Percentiles rank a stretch among this genome's conserved stretches.
phyloP scores from a whole-genome alignment of 1,140 invertebrate species.

The Pseudomyrmex flavicornis region DNA sequence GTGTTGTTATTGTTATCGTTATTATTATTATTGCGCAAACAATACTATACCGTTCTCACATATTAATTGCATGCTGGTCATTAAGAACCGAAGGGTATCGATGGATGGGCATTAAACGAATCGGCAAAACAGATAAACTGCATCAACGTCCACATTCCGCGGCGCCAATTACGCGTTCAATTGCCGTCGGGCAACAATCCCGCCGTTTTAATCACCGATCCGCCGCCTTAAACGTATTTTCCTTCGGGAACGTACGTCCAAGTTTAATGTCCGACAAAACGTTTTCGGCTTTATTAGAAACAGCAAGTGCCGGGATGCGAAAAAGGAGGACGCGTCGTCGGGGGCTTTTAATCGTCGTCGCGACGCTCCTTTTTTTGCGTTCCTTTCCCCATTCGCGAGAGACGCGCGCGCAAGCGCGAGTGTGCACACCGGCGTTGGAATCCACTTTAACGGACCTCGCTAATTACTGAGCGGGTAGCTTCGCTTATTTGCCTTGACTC shows the following conservation, averaged over 20 bases:
- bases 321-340: constrained; percentile 54
- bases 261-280: constrained; percentile 55
- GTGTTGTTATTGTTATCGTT: neutral
- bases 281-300: constrained; percentile 56
- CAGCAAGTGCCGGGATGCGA: constrained; percentile 34
- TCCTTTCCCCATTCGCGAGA: constrained; percentile 14
- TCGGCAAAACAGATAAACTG: neutral
- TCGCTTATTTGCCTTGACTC: constrained; percentile 78
- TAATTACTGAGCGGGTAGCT: constrained; percentile 77
- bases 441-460: constrained; percentile 76
- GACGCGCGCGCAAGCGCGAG: constrained; percentile 34
- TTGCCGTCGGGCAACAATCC: constrained; percentile 23
- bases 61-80: constrained; percentile 6
- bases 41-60: neutral
- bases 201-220: constrained; percentile 38
- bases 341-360: constrained; percentile 69
- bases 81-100: neutral
- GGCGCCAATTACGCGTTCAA: constrained; percentile 7
- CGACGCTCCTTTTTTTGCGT: constrained; percentile 66
- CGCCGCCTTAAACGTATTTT: constrained; percentile 48
- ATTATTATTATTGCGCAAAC: constrained; percentile 10
- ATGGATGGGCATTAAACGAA: neutral
- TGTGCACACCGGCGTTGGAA: constrained; percentile 68
- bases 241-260: constrained; percentile 5
- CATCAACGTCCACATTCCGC: neutral